Base-by-base conservation (phyloP, 2,797 vertebrate species). In the Dendrocincla fuliginosa region DNA sequence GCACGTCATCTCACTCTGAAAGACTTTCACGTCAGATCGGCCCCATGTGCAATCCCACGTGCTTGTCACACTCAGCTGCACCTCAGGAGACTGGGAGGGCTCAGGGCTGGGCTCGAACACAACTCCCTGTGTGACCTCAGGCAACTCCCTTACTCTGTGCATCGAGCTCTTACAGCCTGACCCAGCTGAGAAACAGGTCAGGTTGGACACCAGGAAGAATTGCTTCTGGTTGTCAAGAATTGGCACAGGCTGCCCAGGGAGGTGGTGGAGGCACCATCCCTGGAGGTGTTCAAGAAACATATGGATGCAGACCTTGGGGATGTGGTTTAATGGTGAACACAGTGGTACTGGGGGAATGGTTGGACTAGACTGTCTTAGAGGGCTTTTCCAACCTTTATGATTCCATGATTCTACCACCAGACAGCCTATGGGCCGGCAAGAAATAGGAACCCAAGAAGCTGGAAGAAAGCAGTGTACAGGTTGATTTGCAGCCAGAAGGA, bases 11-110 rank as follows among this genome's bases (percentile, higher is more conserved):
- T 10, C 59, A 13, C 39, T 3, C 4, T 1, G 5, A 49, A 23
- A 25, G 23, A 59, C 4, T 57, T 20, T 18, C 49, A 2, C 1
- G 7, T 10, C 71, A 23, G n/a, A n/a, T 1, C 15, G 1, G 64
- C 42, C 52, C 73, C 53, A 30, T 0, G 15, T 5, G 42, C 83
- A 32, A 65, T 9, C 9, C 60, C 95, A 52, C 1, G 13, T 42
- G 89, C 25, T 9, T 22, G 73, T 39, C 89, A 55, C 84, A 25
- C 74, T 61, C 86, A 68, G 76, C 82, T 60, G 86, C 73, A 9
- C 53, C 84, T 37, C 71, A 44, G 49, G 18, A 13, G 37, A 2
- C 3, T 0, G 32, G 53, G 46, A 90, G 46, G 37, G 74, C 55
- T 73, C 60, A 9, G 82, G 5, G 53, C 44, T 5, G 3, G 57